Evolutionary conservation across 92 coral and sea anemone genomes (phyloP).

Genomic region (Paramuricea clavata): DNA sequence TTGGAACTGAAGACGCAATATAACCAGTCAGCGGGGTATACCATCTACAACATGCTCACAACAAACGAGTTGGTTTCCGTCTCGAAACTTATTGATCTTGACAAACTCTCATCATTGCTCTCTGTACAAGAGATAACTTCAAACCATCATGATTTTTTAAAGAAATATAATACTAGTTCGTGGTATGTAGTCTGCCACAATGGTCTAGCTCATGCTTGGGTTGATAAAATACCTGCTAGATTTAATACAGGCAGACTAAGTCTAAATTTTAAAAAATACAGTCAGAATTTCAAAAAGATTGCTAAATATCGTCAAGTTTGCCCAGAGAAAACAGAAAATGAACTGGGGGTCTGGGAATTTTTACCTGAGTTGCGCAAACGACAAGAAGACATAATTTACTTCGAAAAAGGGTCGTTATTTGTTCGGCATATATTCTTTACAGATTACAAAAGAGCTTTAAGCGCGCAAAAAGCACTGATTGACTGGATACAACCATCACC

Average conservation of each 20-base stretch:
- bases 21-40: slow-evolving; percentile 55
- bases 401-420: slow-evolving; percentile 91
- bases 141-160: slow-evolving; percentile 72
- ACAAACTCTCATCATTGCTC: slow-evolving; percentile 71
- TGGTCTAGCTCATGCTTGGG: slow-evolving; percentile 84
- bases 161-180: slow-evolving; percentile 47
- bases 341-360: slow-evolving; percentile 40
- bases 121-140: slow-evolving; percentile 80
- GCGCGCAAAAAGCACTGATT: slow-evolving; percentile 80
- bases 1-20: slow-evolving; percentile 58
- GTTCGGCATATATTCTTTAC: slow-evolving; percentile 74
- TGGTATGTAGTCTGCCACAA: slow-evolving; percentile 86
- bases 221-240: slow-evolving; percentile 73
- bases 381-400: slow-evolving; percentile 80
- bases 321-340: background rate
- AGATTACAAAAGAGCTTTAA: slow-evolving; percentile 70
- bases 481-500: slow-evolving; percentile 78
- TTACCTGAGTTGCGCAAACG: slow-evolving; percentile 69
- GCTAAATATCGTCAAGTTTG: slow-evolving; percentile 31
- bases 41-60: slow-evolving; percentile 75
- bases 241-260: slow-evolving; percentile 23
- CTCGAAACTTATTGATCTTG: slow-evolving; percentile 80
- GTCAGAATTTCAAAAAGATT: slow-evolving; percentile 9
- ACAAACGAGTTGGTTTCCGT: slow-evolving; percentile 71
- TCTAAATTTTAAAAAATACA: background rate